A percentile compares a stretch with the other conserved stretches of the same genome.
Evolutionary conservation across 1,140 invertebrate genomes (phyloP).

Genomic region (Magallana ariakensis): DNA sequence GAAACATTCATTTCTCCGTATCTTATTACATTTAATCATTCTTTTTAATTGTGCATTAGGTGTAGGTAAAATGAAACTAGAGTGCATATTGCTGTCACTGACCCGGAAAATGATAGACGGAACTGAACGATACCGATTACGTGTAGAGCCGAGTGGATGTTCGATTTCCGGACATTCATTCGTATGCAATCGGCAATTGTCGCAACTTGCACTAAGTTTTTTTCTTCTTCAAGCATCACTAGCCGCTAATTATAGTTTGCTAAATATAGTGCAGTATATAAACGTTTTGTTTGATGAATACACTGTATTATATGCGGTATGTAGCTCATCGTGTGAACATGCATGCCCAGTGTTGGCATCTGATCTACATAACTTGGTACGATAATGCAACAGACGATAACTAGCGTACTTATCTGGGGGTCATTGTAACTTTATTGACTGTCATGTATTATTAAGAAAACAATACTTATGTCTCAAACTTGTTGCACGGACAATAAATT

Average conservation of each 20-base stretch:
- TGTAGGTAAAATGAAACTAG: not conserved
- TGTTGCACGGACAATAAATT: not conserved
- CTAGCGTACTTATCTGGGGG: not conserved
- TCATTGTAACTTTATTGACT: slow-evolving; percentile 25
- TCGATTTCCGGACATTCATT: slow-evolving; percentile 15
- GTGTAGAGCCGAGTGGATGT: slow-evolving; percentile 8
- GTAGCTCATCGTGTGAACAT: not conserved
- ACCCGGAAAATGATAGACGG: not conserved
- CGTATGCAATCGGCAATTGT: slow-evolving; percentile 16
- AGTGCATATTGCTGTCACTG: not conserved
- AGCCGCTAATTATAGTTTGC: slow-evolving; percentile 47
- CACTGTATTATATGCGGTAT: slow-evolving; percentile 6
- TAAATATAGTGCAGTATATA: slow-evolving; percentile 57
- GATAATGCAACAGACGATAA: not conserved
- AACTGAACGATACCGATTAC: slow-evolving; percentile 40
- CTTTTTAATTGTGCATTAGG: not conserved
- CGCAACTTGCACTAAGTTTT: slow-evolving; percentile 28
- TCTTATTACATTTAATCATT: not conserved
- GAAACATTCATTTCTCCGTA: not conserved
- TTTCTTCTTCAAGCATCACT: slow-evolving; percentile 52
- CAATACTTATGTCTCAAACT: not conserved
- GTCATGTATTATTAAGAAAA: not conserved
- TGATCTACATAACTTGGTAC: not conserved
- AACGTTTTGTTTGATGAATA: slow-evolving; percentile 32
- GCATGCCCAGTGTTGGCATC: not conserved